Conservation (phyloP, 1,140 invertebrate genomes). For the Brachionus asplanchnoidis region DNA sequence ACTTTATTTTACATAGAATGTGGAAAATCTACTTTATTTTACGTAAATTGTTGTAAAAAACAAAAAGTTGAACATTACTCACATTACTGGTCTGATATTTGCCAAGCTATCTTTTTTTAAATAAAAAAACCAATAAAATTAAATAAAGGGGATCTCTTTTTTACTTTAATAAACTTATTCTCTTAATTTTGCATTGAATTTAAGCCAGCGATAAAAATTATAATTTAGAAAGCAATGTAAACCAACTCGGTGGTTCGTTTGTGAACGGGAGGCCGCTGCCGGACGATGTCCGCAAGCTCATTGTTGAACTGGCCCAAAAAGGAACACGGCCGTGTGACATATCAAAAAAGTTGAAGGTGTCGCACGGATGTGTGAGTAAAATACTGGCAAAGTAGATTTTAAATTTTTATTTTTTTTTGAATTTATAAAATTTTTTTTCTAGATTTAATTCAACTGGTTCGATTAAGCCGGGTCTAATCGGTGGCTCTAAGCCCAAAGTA, state of each 20-base stretch:
- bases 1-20: too few species aligned
- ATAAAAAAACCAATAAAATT: background rate
- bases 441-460: conserved; percentile 98
- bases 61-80: too few species aligned
- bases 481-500: conserved; percentile 97
- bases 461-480: conserved; percentile 96
- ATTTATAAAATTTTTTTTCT: conserved; percentile 44
- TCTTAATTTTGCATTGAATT: background rate
- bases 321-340: conserved; percentile 91
- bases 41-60: too few species aligned
- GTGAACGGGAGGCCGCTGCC: conserved; percentile 92
- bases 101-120: background rate
- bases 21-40: too few species aligned
- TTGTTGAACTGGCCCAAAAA: conserved; percentile 86
- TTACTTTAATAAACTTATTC: background rate
- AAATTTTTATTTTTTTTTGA: background rate
- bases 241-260: conserved; percentile 95
- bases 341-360: conserved; percentile 80
- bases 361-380: conserved; percentile 91
- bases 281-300: conserved; percentile 87
- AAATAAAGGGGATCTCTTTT: background rate
- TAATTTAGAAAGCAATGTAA: conserved; percentile 70
- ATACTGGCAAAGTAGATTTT: conserved; percentile 65
- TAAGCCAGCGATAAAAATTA: conserved; percentile 39
- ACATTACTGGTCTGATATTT: too few species aligned